These are phyloP conservation scores for Drosophila mayri DNA, from an alignment of 1,140 invertebrate species.

Conservation along the genomic window DNA sequence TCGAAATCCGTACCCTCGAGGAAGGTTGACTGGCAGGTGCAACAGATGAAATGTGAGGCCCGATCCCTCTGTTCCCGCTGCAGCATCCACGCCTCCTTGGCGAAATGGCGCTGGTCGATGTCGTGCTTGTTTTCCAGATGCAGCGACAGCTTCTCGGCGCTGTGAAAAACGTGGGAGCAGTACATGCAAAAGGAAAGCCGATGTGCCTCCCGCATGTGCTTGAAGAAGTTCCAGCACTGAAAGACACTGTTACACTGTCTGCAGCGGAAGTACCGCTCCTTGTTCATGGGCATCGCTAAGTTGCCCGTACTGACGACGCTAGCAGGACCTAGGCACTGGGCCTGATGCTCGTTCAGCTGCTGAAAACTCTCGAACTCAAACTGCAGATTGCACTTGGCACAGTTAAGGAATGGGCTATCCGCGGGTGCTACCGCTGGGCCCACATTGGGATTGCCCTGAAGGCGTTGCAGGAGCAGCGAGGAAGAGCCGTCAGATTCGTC, in stretches of 20 bases:
- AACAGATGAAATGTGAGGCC: constrained; percentile 90
- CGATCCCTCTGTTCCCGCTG: constrained; percentile 80
- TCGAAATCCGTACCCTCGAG: constrained; percentile 90
- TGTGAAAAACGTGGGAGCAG: constrained; percentile 91
- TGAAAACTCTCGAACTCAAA: constrained; percentile 85
- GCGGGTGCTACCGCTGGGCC: neutral
- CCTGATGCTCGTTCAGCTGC: constrained; percentile 47
- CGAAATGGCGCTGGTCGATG: constrained; percentile 88
- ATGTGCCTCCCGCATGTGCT: constrained; percentile 92
- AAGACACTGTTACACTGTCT: constrained; percentile 92
- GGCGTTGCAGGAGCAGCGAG: constrained; percentile 68
- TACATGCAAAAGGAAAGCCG: constrained; percentile 91
- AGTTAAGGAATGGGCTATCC: constrained; percentile 37
- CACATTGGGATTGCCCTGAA: constrained; percentile 52
- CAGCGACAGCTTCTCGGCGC: constrained; percentile 90
- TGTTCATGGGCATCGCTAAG: constrained; percentile 12
- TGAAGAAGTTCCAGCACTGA: constrained; percentile 93
- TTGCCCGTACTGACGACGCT: constrained; percentile 1
- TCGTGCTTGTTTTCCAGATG: constrained; percentile 91
- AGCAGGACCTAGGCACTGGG: constrained; percentile 14
- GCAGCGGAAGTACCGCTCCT: constrained; percentile 88
- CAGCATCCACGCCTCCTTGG: constrained; percentile 86
- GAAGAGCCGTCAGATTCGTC: constrained; percentile 1
- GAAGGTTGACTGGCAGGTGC: constrained; percentile 91
- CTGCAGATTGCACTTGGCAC: constrained; percentile 74